Evolutionary conservation across 2,888 invertebrate species (phyloP).

Genomic region (Belgica antarctica): DNA sequence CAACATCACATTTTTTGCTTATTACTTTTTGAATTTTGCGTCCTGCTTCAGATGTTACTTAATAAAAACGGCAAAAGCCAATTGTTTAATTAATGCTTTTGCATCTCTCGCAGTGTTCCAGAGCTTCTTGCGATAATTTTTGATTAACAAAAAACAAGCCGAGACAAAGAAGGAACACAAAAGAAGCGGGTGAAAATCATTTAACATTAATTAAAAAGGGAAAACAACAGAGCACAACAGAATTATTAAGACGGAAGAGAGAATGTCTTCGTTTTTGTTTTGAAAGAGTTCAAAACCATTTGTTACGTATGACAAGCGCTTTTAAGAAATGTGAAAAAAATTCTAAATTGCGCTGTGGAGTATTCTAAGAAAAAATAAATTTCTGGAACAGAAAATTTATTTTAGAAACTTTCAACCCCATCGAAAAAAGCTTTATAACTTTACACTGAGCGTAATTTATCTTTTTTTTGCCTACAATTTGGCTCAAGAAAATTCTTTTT

Average conservation of each 20-base stretch:
- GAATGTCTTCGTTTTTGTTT: not conserved
- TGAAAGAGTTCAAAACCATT: constrained; percentile 41
- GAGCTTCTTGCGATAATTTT: constrained; percentile 13
- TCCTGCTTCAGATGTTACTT: not conserved
- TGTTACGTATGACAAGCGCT: constrained; percentile 40
- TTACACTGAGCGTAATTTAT: not conserved
- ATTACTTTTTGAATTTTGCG: constrained; percentile 3
- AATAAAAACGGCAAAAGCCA: not conserved
- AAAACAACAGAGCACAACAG: not conserved
- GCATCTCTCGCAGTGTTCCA: not conserved
- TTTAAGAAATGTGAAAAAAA: constrained; percentile 38
- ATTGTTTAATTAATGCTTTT: constrained; percentile 25
- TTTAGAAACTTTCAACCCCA: constrained; percentile 13
- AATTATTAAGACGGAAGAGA: constrained; percentile 22
- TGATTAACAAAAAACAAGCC: constrained; percentile 20
- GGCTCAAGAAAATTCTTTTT: constrained; percentile 30
- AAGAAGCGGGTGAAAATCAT: constrained; percentile 1
- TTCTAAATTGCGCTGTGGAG: constrained; percentile 4
- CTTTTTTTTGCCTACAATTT: constrained; percentile 5
- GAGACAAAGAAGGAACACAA: not conserved
- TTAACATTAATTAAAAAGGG: constrained; percentile 33
- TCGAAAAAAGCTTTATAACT: constrained; percentile 15
- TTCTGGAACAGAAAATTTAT: not conserved
- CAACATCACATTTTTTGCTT: constrained; percentile 22
- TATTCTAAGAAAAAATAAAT: constrained; percentile 11